phyloP scores from a whole-genome alignment of 2,888 invertebrate species.

The Apamea epomidion region DNA sequence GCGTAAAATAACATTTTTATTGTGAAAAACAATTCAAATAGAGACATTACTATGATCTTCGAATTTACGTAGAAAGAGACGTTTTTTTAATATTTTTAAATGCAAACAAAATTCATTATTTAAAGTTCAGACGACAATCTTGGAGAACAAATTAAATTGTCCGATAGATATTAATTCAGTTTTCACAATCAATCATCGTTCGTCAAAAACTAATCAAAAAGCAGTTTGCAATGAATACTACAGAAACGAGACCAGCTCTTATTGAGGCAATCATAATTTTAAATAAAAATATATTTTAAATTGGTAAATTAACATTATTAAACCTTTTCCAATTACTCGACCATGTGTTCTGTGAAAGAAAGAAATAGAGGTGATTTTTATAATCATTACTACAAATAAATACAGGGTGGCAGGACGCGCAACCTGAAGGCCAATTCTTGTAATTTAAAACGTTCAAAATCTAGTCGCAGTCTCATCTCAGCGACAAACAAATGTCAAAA shows the following conservation, averaged over 20 bases:
- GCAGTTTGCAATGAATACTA: constrained; percentile 12
- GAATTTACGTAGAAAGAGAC: background rate
- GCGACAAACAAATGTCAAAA: too few relatives aligned
- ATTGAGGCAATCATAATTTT: constrained; percentile 24
- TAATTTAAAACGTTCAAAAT: too few relatives aligned
- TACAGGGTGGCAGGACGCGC: too few relatives aligned
- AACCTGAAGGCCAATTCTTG: too few relatives aligned
- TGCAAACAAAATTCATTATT: constrained; percentile 15
- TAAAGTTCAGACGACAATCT: constrained; percentile 3
- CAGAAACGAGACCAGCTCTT: constrained; percentile 44
- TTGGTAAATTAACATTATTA: constrained; percentile 39
- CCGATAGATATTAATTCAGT: constrained; percentile 14
- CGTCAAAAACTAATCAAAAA: constrained; percentile 28
- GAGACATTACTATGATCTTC: background rate
- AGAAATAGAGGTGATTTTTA: constrained; percentile 8
- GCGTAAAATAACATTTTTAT: background rate
- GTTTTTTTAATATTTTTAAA: background rate
- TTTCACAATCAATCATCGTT: constrained; percentile 40
- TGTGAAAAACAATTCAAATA: background rate
- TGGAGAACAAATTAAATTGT: constrained; percentile 9
- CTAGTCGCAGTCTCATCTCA: too few relatives aligned
- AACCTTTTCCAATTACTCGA: constrained; percentile 75
- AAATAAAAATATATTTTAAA: constrained; percentile 48
- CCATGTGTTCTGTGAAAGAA: constrained; percentile 85
- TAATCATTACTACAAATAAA: background rate